Conservation (phyloP, 2,888 invertebrate genomes). For the Drosophila anomelani region DNA sequence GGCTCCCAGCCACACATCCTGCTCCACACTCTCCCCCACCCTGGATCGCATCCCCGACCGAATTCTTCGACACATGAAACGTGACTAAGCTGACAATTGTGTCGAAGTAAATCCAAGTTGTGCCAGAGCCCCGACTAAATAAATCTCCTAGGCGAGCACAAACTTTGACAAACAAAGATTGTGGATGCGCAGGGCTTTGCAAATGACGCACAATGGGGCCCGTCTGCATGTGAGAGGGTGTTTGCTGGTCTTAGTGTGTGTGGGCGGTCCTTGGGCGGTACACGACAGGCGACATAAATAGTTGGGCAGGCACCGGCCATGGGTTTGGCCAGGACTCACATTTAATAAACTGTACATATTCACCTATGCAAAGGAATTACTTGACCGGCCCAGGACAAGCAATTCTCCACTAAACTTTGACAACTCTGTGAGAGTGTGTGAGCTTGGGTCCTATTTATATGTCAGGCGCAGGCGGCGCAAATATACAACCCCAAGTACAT, state of each 20-base stretch:
- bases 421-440: slow-evolving; percentile 41
- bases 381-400: slow-evolving; percentile 35
- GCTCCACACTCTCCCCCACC: background rate
- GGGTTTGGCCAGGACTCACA: slow-evolving; percentile 32
- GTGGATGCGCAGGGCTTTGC: slow-evolving; percentile 54
- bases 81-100: slow-evolving; percentile 81
- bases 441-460: slow-evolving; percentile 54
- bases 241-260: background rate
- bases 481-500: slow-evolving; percentile 14
- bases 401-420: slow-evolving; percentile 40
- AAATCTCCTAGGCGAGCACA: slow-evolving; percentile 63
- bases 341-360: slow-evolving; percentile 64
- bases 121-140: slow-evolving; percentile 71
- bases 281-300: slow-evolving; percentile 75
- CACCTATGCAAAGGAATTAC: slow-evolving; percentile 44
- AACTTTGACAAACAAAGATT: slow-evolving; percentile 74
- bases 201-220: slow-evolving; percentile 42
- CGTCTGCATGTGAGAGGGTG: slow-evolving; percentile 7
- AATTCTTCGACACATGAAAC: slow-evolving; percentile 61
- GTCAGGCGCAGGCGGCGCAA: slow-evolving; percentile 59
- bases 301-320: slow-evolving; percentile 32
- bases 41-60: slow-evolving; percentile 41
- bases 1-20: slow-evolving; percentile 4
- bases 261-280: slow-evolving; percentile 20
- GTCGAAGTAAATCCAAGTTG: slow-evolving; percentile 79